Evolutionary conservation across 2,113 vertebrate species (phyloP).

Genomic region (Cyphomyrus discorhynchus): DNA sequence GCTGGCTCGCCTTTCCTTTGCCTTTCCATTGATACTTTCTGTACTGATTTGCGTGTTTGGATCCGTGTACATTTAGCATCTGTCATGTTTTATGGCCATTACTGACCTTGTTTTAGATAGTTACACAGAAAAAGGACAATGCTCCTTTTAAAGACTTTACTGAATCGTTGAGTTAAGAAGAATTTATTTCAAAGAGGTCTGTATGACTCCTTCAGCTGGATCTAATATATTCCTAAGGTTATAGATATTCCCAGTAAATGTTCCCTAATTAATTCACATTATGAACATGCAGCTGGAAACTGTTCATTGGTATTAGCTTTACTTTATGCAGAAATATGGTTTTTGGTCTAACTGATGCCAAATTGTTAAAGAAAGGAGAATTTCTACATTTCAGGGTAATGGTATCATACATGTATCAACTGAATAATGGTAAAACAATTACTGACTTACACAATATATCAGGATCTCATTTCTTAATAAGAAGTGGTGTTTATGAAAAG

Average conservation of each 20-base stretch:
- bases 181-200: not conserved
- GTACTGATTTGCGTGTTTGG: not conserved
- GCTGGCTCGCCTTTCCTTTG: not conserved
- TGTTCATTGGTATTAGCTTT: not conserved
- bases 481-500: not conserved
- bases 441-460: not conserved
- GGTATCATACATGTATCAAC: not conserved
- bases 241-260: not conserved
- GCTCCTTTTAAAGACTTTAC: not conserved
- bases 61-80: not conserved
- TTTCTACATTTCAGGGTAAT: not conserved
- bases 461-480: not conserved
- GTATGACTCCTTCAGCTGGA: not conserved
- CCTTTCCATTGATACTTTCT: not conserved
- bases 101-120: not conserved
- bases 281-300: not conserved
- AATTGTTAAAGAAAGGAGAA: not conserved
- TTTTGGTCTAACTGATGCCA: not conserved
- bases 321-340: not conserved
- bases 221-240: not conserved
- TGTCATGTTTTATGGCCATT: not conserved
- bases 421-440: not conserved
- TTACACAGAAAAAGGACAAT: not conserved
- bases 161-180: not conserved
- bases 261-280: not conserved